Conservation (phyloP, 2,888 invertebrate species). For the Meteorus cinctellus region DNA sequence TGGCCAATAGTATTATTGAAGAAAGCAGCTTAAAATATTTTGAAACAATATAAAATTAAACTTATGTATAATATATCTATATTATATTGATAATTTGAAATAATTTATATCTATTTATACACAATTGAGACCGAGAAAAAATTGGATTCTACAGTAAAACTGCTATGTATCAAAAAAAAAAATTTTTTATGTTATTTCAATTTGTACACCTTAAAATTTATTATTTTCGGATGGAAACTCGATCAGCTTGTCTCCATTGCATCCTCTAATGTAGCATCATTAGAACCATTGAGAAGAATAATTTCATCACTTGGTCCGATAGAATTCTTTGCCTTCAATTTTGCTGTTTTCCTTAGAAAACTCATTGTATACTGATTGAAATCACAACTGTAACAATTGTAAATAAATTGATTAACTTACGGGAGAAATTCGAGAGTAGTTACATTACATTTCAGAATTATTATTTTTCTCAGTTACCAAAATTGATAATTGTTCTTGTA, state of each 20-base stretch:
- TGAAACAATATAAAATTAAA: not conserved
- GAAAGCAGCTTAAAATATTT: conserved; percentile 43
- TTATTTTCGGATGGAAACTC: not conserved
- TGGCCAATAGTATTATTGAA: conserved; percentile 86
- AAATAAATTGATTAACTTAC: conserved; percentile 34
- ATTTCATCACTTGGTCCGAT: conserved; percentile 42
- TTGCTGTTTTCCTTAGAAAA: conserved; percentile 78
- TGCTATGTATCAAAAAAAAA: not conserved
- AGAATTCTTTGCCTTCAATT: conserved; percentile 65
- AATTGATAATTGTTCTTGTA: not conserved
- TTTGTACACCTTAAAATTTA: not conserved
- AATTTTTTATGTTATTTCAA: not conserved
- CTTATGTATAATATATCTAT: not conserved
- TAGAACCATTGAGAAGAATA: conserved; percentile 61
- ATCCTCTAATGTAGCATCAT: conserved; percentile 64
- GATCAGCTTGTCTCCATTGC: conserved; percentile 58
- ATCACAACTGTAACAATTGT: conserved; percentile 82
- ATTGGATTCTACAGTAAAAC: not conserved
- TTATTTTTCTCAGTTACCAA: not conserved
- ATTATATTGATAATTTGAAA: not conserved
- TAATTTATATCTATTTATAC: too few species aligned
- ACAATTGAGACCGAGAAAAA: too few species aligned
- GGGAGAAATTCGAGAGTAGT: too few species aligned
- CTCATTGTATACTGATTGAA: conserved; percentile 90
- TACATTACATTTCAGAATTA: not conserved